phyloP scores from a whole-genome alignment of 2,888 invertebrate species.

The Buathra laborator region DNA sequence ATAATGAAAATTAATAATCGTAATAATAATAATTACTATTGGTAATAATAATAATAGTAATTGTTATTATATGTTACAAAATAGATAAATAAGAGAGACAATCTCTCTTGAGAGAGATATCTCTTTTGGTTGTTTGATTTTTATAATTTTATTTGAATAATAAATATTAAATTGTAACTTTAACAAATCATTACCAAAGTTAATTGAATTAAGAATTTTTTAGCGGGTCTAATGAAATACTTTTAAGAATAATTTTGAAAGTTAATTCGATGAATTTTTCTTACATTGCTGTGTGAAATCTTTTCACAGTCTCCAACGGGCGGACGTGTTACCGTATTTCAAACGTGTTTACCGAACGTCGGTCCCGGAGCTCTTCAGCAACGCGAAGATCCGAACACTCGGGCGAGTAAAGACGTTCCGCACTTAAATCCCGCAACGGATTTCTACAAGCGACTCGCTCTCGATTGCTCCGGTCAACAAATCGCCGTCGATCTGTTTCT shows the following conservation, averaged over 20 bases:
- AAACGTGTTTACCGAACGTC: conserved; percentile 93
- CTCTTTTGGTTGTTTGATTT: background rate
- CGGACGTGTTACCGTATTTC: conserved; percentile 97
- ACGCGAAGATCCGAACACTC: conserved; percentile 94
- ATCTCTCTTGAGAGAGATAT: too few species aligned
- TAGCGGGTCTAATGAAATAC: too few species aligned
- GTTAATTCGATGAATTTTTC: background rate
- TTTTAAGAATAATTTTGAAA: background rate
- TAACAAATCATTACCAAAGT: too few species aligned
- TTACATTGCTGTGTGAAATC: background rate
- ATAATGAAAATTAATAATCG: too few species aligned
- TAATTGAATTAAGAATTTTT: too few species aligned
- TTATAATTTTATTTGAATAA: too few species aligned
- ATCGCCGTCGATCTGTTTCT: conserved; percentile 98
- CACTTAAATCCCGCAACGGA: conserved; percentile 98
- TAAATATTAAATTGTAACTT: too few species aligned
- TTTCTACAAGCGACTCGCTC: conserved; percentile 97
- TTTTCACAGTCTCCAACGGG: conserved; percentile 92
- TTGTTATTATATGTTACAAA: too few species aligned
- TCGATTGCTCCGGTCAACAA: conserved; percentile 98
- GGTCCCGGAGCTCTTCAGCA: conserved; percentile 94
- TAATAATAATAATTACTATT: too few species aligned
- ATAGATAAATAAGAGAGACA: too few species aligned
- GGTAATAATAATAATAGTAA: too few species aligned
- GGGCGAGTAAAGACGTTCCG: conserved; percentile 92